Base-by-base conservation (phyloP, 2,113 vertebrate species). In the Pungitius pungitius region DNA sequence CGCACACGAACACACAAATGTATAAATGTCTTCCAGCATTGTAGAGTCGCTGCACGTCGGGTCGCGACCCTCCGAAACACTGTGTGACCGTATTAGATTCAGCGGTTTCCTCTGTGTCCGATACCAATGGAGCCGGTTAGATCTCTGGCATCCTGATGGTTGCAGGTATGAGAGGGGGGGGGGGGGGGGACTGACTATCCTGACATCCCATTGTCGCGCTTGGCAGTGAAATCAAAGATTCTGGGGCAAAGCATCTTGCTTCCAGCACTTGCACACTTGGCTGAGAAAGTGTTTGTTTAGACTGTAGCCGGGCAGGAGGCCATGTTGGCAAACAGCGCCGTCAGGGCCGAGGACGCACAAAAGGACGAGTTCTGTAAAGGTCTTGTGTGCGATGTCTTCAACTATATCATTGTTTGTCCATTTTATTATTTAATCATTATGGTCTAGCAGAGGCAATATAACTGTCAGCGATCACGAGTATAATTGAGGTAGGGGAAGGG, bases 351-450 rank as follows among this genome's bases (percentile, higher is more conserved):
- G 66, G 66, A 63, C 67, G 65, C 55, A n/a, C 64, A 60, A 58
- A 61, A 84, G 71, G 81, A 77, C 59, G 43, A 51, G 47, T 77
- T 33, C n/a, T 68, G 64, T 54, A 49, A 49, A 73, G 63, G 63
- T 73, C 6, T 65, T 59, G 39, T 72, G 49, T 55, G 43, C 35
- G 11, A 17, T 57, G 8, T 42, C 39, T 37, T 26, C 12, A 33
- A 14, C 3, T 49, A 8, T n/a, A 8, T 39, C 22, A 39, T 24
- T 20, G 39, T 45, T 33, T 56, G 3, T 22, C 0, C 3, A 20
- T n/a, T 56, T 30, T 14, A 40, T 65, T 42, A 9, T 52, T 73
- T 18, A 27, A 33, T 54, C 35, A 39, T 69, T 66, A 54, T 51
- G 17, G 3, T 51, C 45, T 47, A 70, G 51, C 64, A 66, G 27